Evolutionary conservation across 2,888 invertebrate species (phyloP), one percentile per base, ranked within the genome.

Genomic region (Bellardia bayeri): DNA sequence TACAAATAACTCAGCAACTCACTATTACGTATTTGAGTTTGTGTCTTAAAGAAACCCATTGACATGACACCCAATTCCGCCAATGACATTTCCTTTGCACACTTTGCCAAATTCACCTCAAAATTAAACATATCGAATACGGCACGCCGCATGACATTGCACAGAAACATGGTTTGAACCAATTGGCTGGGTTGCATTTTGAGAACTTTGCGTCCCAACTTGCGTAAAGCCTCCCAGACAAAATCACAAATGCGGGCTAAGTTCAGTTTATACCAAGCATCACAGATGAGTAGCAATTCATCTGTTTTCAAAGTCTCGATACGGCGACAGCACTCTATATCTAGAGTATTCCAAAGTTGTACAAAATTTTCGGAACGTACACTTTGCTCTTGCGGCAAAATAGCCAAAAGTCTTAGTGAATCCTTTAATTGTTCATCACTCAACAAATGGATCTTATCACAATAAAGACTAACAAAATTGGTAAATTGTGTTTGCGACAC

Each of bases 21-120:
- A 3, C 91, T 89, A 91, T 94, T 95, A 87, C 95, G 94, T 71
- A 97, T 94, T 16, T 94, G 95, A 1, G 95, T 96, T 93, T 96
- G 95, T 16, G 96, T 96, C 94, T 97, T 97, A 90, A 97, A 97
- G 92, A 96, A 97, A 0, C 96, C 97, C 95, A 97, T 95, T 5
- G 96, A 95, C 89, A 96, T 94, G 14, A 97, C 94, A 13, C 96
- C 96, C 83, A 97, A 92, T 91, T 97, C 97, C 89, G 96, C 95
- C 7, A 96, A 89, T 33, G 94, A 94, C 91, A 97, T 95, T 37
- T 95, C 91, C 8, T 95, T 90, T n/a, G 96, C 94, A 79, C 93
- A 92, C 4, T 94, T 91, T 45, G 94, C 92, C 79, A 96, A 90
- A 61, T 94, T 94, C 69, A 95, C 91, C 93, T 97, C 96, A 76